Conservation (phyloP, 2,113 vertebrate genomes). For the Oreochromis spilurus region DNA sequence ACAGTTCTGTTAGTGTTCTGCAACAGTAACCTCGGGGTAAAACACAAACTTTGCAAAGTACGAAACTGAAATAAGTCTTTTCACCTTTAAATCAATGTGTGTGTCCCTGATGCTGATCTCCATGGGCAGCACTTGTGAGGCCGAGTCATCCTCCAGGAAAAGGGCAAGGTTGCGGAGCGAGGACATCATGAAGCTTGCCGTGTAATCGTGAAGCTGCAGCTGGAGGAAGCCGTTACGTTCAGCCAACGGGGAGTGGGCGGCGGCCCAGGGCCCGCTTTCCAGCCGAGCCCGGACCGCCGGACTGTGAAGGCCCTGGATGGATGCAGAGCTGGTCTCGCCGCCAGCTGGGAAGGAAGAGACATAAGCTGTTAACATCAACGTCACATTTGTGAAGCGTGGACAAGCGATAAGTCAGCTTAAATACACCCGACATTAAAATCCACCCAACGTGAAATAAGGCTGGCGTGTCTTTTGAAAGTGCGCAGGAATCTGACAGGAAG, state of each 20-base stretch:
- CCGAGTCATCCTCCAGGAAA: conserved; percentile 90
- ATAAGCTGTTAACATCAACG: neutral
- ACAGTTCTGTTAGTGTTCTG: neutral
- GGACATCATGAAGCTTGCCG: conserved; percentile 86
- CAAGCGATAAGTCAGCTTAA: neutral
- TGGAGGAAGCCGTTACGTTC: conserved; percentile 93
- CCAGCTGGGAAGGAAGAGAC: neutral
- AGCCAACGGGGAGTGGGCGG: conserved; percentile 83
- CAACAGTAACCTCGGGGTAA: neutral
- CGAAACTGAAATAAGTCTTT: neutral
- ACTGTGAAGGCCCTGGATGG: neutral
- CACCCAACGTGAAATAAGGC: neutral
- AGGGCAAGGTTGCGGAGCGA: conserved; percentile 87
- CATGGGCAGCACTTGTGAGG: conserved; percentile 91
- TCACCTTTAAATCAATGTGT: conserved; percentile 88
- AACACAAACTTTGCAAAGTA: neutral
- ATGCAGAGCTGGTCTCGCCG: neutral
- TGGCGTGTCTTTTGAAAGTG: neutral
- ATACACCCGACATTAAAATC: conserved; percentile 21
- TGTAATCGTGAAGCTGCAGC: conserved; percentile 85
- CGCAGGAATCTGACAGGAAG: neutral
- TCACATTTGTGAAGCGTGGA: neutral
- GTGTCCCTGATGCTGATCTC: conserved; percentile 88
- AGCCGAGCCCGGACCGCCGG: conserved; percentile 87
- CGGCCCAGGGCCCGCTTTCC: conserved; percentile 85